Evolutionary conservation across 2,113 vertebrate genomes (phyloP).

Genomic region (Pogona vitticeps): DNA sequence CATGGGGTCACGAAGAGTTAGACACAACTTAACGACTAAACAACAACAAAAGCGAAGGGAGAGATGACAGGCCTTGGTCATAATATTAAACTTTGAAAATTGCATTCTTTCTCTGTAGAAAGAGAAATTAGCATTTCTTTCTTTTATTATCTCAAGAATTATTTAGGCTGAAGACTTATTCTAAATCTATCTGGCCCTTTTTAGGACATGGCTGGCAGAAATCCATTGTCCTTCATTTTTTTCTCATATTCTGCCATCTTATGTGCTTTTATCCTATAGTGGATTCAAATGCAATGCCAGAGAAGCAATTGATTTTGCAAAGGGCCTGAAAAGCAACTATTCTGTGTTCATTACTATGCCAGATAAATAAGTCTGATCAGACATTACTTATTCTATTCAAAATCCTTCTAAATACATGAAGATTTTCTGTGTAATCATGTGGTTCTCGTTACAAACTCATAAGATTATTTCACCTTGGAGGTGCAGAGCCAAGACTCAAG

Average conservation of each 20-base stretch:
- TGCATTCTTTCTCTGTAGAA: not conserved
- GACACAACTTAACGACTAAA: too few relatives aligned
- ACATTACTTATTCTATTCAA: slow-evolving; percentile 16
- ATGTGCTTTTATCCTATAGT: not conserved
- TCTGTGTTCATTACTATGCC: not conserved
- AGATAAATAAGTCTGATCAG: not conserved
- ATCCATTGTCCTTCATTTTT: not conserved
- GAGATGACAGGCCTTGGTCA: not conserved
- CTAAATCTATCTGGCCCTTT: not conserved
- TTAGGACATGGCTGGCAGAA: not conserved
- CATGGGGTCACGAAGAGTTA: too few relatives aligned
- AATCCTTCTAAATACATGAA: slow-evolving; percentile 17
- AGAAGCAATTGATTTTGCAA: not conserved
- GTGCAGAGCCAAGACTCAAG: too few relatives aligned
- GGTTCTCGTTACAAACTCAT: not conserved
- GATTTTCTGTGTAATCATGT: slow-evolving; percentile 8
- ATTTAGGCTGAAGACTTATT: not conserved
- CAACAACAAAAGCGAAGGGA: too few relatives aligned
- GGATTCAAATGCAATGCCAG: not conserved
- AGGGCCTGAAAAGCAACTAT: not conserved
- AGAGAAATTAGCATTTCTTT: not conserved
- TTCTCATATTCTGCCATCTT: not conserved
- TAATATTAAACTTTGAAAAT: not conserved
- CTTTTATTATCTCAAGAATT: not conserved
- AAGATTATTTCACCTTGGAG: not conserved